phyloP scores from a whole-genome alignment of 2,888 invertebrate genomes.

The Entomobrya proxima region DNA sequence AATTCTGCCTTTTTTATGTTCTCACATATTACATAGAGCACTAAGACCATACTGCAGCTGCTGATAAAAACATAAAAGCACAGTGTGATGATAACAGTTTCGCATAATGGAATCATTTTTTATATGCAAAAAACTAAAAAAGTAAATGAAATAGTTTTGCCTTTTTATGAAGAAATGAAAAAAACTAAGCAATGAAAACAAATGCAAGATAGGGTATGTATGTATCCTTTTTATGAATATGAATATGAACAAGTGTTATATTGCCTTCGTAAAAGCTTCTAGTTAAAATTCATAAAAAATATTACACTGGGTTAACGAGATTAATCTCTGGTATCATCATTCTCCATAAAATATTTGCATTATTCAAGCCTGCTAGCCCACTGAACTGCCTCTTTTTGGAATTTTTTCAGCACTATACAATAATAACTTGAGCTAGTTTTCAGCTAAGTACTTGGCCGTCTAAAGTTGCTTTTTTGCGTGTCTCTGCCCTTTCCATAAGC shows the following conservation, averaged over 20 bases:
- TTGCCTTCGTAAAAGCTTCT: not conserved
- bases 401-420: too few species aligned
- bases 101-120: conserved; percentile 28
- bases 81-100: conserved; percentile 34
- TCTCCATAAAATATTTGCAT: conserved; percentile 58
- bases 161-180: conserved; percentile 26
- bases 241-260: not conserved
- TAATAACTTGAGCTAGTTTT: too few species aligned
- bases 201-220: not conserved
- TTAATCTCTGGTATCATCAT: conserved; percentile 58
- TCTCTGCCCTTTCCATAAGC: too few species aligned
- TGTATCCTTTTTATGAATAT: not conserved
- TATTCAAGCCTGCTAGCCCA: not conserved
- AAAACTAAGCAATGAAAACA: conserved; percentile 21
- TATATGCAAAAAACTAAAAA: conserved; percentile 29
- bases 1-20: not conserved
- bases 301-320: conserved; percentile 60
- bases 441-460: too few species aligned
- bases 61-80: conserved; percentile 47
- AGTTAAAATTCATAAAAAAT: conserved; percentile 54
- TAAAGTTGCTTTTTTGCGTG: too few species aligned
- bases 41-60: not conserved
- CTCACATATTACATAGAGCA: not conserved
- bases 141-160: not conserved
- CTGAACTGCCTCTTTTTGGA: not conserved